These are phyloP conservation scores for Serinus canaria DNA, from an alignment of 2,113 vertebrate genomes.

Conservation along the genomic window DNA sequence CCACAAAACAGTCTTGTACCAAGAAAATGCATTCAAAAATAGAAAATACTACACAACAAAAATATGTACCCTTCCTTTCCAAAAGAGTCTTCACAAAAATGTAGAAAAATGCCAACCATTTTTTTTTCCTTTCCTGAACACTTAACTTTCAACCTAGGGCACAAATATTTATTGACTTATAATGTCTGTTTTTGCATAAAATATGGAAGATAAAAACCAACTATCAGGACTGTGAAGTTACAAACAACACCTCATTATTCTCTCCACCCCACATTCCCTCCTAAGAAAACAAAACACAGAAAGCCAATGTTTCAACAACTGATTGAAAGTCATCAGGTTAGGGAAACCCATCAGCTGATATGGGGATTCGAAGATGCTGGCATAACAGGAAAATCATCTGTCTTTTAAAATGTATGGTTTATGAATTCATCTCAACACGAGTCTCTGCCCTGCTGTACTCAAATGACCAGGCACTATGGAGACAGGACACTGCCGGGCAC, in stretches of 20 bases:
- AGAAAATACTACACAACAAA: constrained; percentile 89
- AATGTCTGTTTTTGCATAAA: constrained; percentile 83
- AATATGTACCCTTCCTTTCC: constrained; percentile 87
- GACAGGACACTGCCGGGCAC: background rate
- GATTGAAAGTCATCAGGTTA: constrained; percentile 46
- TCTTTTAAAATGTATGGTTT: constrained; percentile 56
- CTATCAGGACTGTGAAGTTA: constrained; percentile 78
- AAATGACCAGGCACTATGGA: background rate
- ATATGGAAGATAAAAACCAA: constrained; percentile 81
- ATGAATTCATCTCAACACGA: background rate
- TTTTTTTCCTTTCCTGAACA: constrained; percentile 79
- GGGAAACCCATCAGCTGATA: constrained; percentile 49
- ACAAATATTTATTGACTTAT: constrained; percentile 80
- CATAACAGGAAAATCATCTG: constrained; percentile 62
- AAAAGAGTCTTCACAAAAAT: constrained; percentile 84
- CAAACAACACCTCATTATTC: constrained; percentile 58
- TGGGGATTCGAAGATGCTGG: constrained; percentile 27
- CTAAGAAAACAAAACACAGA: constrained; percentile 72
- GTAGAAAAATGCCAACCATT: constrained; percentile 81
- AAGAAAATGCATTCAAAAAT: constrained; percentile 88
- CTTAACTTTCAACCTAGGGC: constrained; percentile 82
- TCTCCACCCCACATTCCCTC: constrained; percentile 67
- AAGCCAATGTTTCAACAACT: constrained; percentile 67
- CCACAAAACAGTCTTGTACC: constrained; percentile 85
- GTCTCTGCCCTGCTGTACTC: background rate